These are phyloP conservation scores for Galeruca laticollis DNA, from an alignment of 2,888 invertebrate species.

Conservation along the genomic window DNA sequence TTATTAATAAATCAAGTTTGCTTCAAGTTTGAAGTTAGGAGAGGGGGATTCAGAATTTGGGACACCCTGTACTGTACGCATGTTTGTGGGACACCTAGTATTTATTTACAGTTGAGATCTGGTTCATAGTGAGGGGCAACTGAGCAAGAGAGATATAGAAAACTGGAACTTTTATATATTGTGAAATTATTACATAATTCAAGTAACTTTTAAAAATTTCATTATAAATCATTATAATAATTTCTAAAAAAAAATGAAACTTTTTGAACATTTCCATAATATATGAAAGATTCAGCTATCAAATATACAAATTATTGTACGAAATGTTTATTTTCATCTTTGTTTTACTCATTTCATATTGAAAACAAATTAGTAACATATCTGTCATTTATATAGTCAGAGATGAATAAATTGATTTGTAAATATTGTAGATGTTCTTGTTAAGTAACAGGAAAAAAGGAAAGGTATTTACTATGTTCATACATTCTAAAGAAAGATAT, in stretches of 20 bases:
- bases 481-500: too few species aligned
- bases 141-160: constrained; percentile 6
- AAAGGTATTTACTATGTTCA: too few species aligned
- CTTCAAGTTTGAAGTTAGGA: neutral
- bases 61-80: constrained; percentile 9
- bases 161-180: neutral
- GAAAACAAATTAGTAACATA: too few species aligned
- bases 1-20: too few species aligned
- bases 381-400: too few species aligned
- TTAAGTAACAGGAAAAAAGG: too few species aligned
- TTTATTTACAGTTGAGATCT: constrained; percentile 4
- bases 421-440: too few species aligned
- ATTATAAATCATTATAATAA: neutral
- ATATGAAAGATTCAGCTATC: neutral
- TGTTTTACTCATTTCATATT: neutral
- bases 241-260: neutral
- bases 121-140: constrained; percentile 10
- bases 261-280: neutral
- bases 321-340: neutral
- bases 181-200: neutral
- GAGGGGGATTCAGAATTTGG: neutral
- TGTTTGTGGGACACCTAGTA: constrained; percentile 4
- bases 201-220: neutral
- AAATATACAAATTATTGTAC: neutral
- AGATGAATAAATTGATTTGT: too few species aligned